Conservation (phyloP, 1,140 invertebrate genomes). For the Pseudomyrmex sp. region DNA sequence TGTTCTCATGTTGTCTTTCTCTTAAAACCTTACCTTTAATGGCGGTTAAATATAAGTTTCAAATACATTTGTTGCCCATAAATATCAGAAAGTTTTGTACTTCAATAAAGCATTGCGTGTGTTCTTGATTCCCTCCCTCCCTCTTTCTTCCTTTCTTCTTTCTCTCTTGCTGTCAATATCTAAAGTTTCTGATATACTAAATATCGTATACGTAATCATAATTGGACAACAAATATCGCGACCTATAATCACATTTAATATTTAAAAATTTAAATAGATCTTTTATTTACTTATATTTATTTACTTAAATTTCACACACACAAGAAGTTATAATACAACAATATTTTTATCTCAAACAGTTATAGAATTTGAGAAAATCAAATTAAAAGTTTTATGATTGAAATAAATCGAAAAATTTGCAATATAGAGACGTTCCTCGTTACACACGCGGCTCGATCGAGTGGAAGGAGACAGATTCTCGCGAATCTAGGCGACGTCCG, state of each 20-base stretch:
- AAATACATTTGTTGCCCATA: conserved; percentile 18
- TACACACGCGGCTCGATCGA: conserved; percentile 8
- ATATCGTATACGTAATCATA: not conserved
- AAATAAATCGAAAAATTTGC: not conserved
- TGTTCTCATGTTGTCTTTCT: conserved; percentile 51
- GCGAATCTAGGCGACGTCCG: conserved; percentile 35
- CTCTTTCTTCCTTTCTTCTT: not conserved
- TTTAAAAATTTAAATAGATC: not conserved
- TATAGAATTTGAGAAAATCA: not conserved
- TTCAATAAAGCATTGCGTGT: not conserved
- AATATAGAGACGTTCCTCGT: conserved; percentile 40
- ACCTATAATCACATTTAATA: not conserved
- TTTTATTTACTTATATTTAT: not conserved
- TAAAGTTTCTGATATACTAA: conserved; percentile 3
- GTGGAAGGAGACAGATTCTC: conserved; percentile 37
- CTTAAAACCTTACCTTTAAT: conserved; percentile 59
- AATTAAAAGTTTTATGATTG: conserved; percentile 29
- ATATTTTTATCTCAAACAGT: not conserved
- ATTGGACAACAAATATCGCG: not conserved
- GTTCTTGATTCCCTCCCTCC: not conserved
- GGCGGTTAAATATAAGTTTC: conserved; percentile 31
- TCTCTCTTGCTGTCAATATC: not conserved
- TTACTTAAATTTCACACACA: not conserved
- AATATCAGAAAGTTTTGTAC: not conserved
- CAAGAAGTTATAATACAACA: not conserved